Evolutionary conservation across 2,797 vertebrate genomes (phyloP).

Genomic region (Hippoglossus hippoglossus): DNA sequence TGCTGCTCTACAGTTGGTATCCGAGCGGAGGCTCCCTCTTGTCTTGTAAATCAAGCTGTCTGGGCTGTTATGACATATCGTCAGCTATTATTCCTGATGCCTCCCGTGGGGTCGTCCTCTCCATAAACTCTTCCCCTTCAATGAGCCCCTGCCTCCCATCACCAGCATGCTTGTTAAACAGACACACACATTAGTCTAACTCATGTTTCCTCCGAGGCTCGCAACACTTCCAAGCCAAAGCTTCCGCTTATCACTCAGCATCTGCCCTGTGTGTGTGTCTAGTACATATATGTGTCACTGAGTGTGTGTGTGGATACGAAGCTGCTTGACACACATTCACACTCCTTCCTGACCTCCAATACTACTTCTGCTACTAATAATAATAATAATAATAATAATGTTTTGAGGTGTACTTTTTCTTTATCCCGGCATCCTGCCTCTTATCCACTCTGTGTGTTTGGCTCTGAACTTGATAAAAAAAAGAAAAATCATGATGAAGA

Average conservation of each 20-base stretch:
- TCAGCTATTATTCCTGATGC: constrained; percentile 74
- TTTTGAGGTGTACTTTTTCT: no score
- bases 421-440: no score
- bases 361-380: no score
- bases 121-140: constrained; percentile 74
- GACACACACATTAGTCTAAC: constrained; percentile 78
- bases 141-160: constrained; percentile 62
- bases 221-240: constrained; percentile 67
- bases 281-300: neutral
- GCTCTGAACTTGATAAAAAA: no score
- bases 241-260: constrained; percentile 74
- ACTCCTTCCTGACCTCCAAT: no score
- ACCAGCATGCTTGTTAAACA: constrained; percentile 80
- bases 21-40: constrained; percentile 41
- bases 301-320: neutral
- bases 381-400: no score
- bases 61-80: constrained; percentile 64
- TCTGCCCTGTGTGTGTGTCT: constrained; percentile 26
- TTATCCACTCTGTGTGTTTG: no score
- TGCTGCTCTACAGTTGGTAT: constrained; percentile 38
- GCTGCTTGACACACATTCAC: no score
- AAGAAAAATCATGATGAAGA: no score
- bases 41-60: constrained; percentile 68
- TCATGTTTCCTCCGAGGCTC: constrained; percentile 78
- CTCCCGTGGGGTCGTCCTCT: constrained; percentile 72